Percentiles rank a stretch among this genome's conserved stretches.
These are phyloP conservation scores for Nomada hirtipes DNA, from an alignment of 2,888 invertebrate genomes.

Conservation along the genomic window DNA sequence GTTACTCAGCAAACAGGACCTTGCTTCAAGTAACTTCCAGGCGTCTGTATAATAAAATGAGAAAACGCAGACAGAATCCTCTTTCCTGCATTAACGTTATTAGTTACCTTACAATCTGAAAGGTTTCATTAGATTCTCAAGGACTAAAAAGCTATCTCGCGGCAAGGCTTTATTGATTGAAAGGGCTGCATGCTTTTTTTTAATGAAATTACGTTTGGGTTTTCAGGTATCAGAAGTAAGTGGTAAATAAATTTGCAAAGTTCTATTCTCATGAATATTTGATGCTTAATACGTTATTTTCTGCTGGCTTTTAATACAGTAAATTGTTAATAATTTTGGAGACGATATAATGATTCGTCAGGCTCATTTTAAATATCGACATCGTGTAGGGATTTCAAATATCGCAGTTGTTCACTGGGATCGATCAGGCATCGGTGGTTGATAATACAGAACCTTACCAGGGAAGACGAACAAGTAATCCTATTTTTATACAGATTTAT, in stretches of 20 bases:
- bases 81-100: neutral
- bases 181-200: neutral
- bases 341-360: too few species aligned
- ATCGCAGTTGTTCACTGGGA: neutral
- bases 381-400: neutral
- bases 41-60: constrained; percentile 2
- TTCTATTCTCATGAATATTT: neutral
- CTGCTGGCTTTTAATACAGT: too few species aligned
- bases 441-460: constrained; percentile 39
- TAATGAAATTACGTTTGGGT: neutral
- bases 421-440: constrained; percentile 42
- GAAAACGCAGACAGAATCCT: neutral
- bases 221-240: neutral
- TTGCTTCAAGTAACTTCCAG: neutral
- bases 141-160: too few species aligned
- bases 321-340: neutral
- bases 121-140: neutral
- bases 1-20: neutral
- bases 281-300: too few species aligned
- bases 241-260: neutral
- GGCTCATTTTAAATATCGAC: neutral
- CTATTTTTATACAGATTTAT: neutral
- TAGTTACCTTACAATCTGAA: neutral
- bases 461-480: neutral
- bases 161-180: neutral